phyloP scores from a whole-genome alignment of 2,797 vertebrate genomes.

The Bovichtus variegatus region DNA sequence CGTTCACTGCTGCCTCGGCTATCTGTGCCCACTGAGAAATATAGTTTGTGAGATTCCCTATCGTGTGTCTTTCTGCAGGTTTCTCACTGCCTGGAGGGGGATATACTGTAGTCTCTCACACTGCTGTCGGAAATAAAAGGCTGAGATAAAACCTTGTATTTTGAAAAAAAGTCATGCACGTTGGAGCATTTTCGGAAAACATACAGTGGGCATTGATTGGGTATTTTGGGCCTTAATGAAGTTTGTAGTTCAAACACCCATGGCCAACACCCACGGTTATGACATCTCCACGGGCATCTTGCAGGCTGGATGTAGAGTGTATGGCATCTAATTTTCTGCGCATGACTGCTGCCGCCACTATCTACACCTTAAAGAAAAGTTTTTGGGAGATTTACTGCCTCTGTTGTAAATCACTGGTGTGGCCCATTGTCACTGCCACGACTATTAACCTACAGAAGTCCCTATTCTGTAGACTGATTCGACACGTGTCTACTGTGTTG shows the following conservation, averaged over 20 bases:
- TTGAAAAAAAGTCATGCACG: slow-evolving; percentile 26
- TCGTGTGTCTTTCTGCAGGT: slow-evolving; percentile 43
- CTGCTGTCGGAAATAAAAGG: slow-evolving; percentile 41
- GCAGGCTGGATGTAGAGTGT: slow-evolving; percentile 2
- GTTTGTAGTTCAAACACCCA: slow-evolving; percentile 21
- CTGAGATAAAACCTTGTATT: slow-evolving; percentile 33
- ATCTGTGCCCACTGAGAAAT: slow-evolving; percentile 48
- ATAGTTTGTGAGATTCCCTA: slow-evolving; percentile 41
- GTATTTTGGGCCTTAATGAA: slow-evolving; percentile 8
- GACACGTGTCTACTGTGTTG: not conserved
- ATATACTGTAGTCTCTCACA: slow-evolving; percentile 35
- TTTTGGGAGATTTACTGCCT: slow-evolving; percentile 28
- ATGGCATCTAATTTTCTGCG: slow-evolving; percentile 8
- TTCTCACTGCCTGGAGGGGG: slow-evolving; percentile 33
- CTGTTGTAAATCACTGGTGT: slow-evolving; percentile 6
- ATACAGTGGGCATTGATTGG: not conserved
- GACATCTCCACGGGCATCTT: slow-evolving; percentile 10
- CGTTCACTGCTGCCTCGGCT: slow-evolving; percentile 26
- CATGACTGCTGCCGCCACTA: slow-evolving; percentile 1
- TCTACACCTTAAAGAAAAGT: slow-evolving; percentile 20
- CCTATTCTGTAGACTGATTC: not conserved
- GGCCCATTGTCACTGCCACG: not conserved
- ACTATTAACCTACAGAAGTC: not conserved
- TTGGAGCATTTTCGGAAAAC: slow-evolving; percentile 18
- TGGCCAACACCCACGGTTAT: slow-evolving; percentile 7